These are phyloP conservation scores for Cichladusa arquata DNA, from an alignment of 2,113 vertebrate species.

Conservation along the genomic window DNA sequence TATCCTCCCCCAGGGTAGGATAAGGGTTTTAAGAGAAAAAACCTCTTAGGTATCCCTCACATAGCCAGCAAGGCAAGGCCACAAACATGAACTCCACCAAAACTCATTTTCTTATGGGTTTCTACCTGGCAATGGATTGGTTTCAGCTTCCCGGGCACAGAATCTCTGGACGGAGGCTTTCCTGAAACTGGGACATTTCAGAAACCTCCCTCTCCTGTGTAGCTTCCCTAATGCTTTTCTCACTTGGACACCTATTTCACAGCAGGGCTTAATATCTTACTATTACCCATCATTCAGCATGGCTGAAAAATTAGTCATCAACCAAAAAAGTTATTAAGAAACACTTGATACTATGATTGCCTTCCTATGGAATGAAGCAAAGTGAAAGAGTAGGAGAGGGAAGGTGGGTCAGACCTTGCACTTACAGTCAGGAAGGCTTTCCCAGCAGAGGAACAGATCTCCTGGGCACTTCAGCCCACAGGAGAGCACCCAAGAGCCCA, in stretches of 20 bases:
- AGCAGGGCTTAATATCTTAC: not conserved
- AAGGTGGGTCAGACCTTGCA: not conserved
- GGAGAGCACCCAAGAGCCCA: not conserved
- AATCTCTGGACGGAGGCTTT: not conserved
- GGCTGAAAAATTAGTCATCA: constrained; percentile 59
- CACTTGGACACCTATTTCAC: constrained; percentile 15
- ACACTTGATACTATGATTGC: constrained; percentile 58
- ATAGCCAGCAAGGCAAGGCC: constrained; percentile 4
- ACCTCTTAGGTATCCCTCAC: not conserved
- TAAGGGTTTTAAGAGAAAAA: constrained; percentile 2
- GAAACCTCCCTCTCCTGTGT: not conserved
- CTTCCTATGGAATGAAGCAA: constrained; percentile 16
- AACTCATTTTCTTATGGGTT: constrained; percentile 2
- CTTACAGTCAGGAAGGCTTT: not conserved
- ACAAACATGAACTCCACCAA: constrained; percentile 16
- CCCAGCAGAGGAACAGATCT: not conserved
- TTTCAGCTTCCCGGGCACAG: not conserved
- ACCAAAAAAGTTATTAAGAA: constrained; percentile 49
- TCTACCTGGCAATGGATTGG: constrained; percentile 5
- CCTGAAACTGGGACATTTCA: not conserved
- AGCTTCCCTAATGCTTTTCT: not conserved
- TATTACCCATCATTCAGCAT: constrained; percentile 14
- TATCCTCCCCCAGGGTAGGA: not conserved
- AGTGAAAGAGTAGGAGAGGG: not conserved
- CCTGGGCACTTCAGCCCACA: not conserved